Conservation (phyloP, 2,113 vertebrate species). For the Trachemys scripta region DNA sequence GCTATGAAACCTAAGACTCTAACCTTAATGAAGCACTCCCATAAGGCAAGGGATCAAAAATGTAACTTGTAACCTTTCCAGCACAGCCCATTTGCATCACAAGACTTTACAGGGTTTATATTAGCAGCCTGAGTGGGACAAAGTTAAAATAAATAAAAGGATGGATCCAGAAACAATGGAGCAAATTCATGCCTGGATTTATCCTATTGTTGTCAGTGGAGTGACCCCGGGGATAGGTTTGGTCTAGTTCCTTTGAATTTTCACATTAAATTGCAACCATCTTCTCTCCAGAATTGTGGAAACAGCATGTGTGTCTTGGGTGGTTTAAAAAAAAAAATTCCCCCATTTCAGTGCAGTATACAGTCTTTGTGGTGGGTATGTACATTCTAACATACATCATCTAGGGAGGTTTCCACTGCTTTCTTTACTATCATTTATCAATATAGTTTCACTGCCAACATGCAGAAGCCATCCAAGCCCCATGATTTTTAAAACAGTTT, state of each 20-base stretch:
- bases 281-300: neutral
- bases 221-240: neutral
- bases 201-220: neutral
- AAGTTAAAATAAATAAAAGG: conserved; percentile 31
- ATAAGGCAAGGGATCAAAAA: neutral
- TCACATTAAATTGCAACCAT: neutral
- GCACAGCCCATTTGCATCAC: conserved; percentile 18
- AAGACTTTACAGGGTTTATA: conserved; percentile 22
- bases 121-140: neutral
- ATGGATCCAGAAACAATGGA: neutral
- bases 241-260: neutral
- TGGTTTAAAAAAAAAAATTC: neutral
- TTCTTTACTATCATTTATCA: neutral
- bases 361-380: rapidly evolving
- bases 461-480: neutral
- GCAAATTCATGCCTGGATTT: neutral
- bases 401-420: neutral
- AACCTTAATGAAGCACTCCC: neutral
- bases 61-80: conserved; percentile 29
- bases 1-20: neutral
- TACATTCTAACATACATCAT: neutral
- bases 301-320: neutral
- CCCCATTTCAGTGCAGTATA: neutral
- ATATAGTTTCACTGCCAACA: neutral
- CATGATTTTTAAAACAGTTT: neutral